Conservation (phyloP, 2,797 vertebrate species). For the Cryptoprocta ferox region DNA sequence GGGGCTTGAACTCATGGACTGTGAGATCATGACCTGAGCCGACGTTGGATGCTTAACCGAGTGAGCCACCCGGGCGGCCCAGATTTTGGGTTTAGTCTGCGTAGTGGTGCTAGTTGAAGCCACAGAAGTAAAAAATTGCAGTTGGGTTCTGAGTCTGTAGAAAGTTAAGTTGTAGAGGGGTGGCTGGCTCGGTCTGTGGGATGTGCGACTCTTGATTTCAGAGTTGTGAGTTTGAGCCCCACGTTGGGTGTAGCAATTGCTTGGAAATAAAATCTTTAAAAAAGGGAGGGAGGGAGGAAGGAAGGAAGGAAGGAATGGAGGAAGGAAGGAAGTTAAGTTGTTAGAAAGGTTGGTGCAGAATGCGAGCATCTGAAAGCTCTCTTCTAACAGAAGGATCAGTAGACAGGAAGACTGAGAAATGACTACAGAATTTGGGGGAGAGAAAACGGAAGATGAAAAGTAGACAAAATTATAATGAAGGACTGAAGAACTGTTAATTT, state of each 20-base stretch:
- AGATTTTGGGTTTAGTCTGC: not conserved
- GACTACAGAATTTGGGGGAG: not conserved
- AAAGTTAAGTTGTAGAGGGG: not conserved
- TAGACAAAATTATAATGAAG: not conserved
- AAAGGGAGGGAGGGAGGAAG: not conserved
- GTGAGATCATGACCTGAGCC: too few species aligned
- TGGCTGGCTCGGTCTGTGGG: not conserved
- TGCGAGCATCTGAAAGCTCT: not conserved
- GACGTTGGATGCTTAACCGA: too few species aligned
- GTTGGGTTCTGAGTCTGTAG: not conserved
- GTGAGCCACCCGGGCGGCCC: too few species aligned
- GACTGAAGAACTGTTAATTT: not conserved
- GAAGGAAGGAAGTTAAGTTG: not conserved
- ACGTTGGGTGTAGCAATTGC: not conserved
- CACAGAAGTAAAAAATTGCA: not conserved
- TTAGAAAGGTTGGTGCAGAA: not conserved
- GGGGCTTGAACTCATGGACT: too few species aligned
- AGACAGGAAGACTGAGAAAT: not conserved
- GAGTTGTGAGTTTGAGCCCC: not conserved
- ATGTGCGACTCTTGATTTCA: not conserved
- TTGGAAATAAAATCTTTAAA: not conserved
- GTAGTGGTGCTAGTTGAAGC: not conserved
- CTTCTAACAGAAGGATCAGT: not conserved
- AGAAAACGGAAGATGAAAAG: not conserved
- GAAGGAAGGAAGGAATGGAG: not conserved